Conservation (phyloP, 2,888 invertebrate species). For the Torymus aiolomorphi region DNA sequence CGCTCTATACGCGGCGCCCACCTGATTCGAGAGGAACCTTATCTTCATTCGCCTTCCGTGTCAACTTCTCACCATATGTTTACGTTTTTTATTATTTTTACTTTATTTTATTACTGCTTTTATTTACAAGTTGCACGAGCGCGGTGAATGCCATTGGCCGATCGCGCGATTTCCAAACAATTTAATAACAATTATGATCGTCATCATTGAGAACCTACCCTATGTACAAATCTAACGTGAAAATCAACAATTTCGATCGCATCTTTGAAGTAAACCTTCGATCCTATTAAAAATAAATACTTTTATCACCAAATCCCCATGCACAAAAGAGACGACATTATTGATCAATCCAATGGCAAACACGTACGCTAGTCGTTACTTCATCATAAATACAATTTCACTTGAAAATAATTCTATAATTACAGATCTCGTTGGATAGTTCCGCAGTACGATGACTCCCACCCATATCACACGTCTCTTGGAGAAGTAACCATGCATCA, state of each 20-base stretch:
- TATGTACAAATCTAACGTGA: too few relatives aligned
- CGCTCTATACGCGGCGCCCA: slow-evolving; percentile 1
- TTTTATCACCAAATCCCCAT: too few relatives aligned
- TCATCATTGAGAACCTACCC: too few relatives aligned
- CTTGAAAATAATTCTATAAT: slow-evolving; percentile 53
- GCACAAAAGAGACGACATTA: too few relatives aligned
- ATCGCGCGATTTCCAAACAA: neutral
- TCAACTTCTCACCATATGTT: slow-evolving; percentile 36
- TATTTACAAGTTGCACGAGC: slow-evolving; percentile 37
- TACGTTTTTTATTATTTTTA: slow-evolving; percentile 27
- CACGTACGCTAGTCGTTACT: neutral
- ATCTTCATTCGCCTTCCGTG: slow-evolving; percentile 31
- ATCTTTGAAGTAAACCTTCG: too few relatives aligned
- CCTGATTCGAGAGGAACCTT: slow-evolving; percentile 51
- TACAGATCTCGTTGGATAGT: slow-evolving; percentile 31
- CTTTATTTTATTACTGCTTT: slow-evolving; percentile 33
- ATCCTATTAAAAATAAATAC: too few relatives aligned
- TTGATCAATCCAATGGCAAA: slow-evolving; percentile 18
- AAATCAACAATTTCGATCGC: too few relatives aligned
- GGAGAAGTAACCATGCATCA: slow-evolving; percentile 7
- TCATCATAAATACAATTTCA: slow-evolving; percentile 53
- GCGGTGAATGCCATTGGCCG: slow-evolving; percentile 7
- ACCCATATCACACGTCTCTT: slow-evolving; percentile 14
- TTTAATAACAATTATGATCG: too few relatives aligned
- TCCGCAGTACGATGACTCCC: neutral